A percentile compares a stretch with the other conserved stretches of the same genome.
phyloP scores from a whole-genome alignment of 2,888 invertebrate genomes.

The Nyleta sp. region DNA sequence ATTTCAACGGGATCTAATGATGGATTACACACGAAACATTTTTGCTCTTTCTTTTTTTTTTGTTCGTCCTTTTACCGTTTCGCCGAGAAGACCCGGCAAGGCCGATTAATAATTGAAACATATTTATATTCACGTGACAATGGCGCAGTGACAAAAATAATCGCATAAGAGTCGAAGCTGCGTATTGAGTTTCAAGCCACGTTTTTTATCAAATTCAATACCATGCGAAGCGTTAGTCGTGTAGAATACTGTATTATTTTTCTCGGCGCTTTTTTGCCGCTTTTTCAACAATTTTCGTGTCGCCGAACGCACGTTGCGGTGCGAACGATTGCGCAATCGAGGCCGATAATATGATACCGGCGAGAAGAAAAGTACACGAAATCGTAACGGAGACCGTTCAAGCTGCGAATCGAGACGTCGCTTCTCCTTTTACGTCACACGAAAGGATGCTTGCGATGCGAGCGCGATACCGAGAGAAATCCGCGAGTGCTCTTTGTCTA shows the following conservation, averaged over 20 bases:
- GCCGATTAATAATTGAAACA: constrained; percentile 19
- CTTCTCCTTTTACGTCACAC: constrained; percentile 40
- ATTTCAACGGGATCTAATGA: constrained; percentile 33
- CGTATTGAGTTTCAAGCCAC: constrained; percentile 39
- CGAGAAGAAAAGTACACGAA: constrained; percentile 54
- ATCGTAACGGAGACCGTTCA: constrained; percentile 44
- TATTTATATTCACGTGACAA: constrained; percentile 28
- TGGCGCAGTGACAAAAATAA: constrained; percentile 12
- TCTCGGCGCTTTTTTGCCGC: not conserved
- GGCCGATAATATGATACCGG: constrained; percentile 47
- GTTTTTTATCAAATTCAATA: constrained; percentile 49
- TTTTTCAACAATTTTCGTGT: constrained; percentile 44
- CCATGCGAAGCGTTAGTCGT: constrained; percentile 16
- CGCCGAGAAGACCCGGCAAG: constrained; percentile 6
- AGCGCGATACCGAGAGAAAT: constrained; percentile 27
- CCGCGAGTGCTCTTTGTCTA: constrained; percentile 17
- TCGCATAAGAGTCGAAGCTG: constrained; percentile 15
- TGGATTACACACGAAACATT: constrained; percentile 1
- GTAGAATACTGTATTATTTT: constrained; percentile 32
- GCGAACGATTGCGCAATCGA: constrained; percentile 47
- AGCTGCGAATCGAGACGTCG: constrained; percentile 7
- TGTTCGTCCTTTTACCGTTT: constrained; percentile 23
- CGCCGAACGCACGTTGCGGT: constrained; percentile 27
- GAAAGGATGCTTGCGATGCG: constrained; percentile 28
- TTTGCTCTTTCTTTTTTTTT: not conserved